A percentile compares a stretch with the other conserved stretches of the same genome.
Conservation (phyloP, 2,113 vertebrate genomes). For the Scomber colias region DNA sequence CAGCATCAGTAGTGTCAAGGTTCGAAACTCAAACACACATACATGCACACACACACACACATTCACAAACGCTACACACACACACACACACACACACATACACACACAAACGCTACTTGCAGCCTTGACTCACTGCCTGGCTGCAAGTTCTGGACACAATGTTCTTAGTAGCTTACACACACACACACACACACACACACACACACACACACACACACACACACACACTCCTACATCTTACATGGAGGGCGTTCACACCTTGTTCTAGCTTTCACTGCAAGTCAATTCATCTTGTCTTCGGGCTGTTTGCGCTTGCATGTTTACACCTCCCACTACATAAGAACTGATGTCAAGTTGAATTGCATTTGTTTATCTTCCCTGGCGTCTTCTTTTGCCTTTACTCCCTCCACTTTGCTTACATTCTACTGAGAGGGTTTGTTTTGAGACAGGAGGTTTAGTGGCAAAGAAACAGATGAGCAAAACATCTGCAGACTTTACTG, state of each 20-base stretch:
- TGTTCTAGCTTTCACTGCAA: not conserved
- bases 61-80: conserved; percentile 16
- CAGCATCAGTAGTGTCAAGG: conserved; percentile 19
- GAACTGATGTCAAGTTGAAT: conserved; percentile 46
- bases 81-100: conserved; percentile 19
- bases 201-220: too few relatives aligned
- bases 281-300: conserved; percentile 1
- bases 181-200: conserved; percentile 12
- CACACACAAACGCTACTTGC: not conserved
- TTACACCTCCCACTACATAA: conserved; percentile 21
- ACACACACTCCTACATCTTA: conserved; percentile 2
- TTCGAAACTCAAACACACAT: conserved; percentile 8
- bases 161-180: conserved; percentile 44
- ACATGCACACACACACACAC: not conserved
- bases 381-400: conserved; percentile 37
- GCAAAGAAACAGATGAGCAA: conserved; percentile 33
- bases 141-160: conserved; percentile 51
- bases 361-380: conserved; percentile 57
- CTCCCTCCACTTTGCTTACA: conserved; percentile 29
- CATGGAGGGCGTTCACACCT: conserved; percentile 28
- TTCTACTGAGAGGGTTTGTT: conserved; percentile 35
- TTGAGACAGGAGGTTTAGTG: not conserved
- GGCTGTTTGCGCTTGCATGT: conserved; percentile 27
- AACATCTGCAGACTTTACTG: conserved; percentile 40
- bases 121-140: conserved; percentile 54